phyloP scores from a whole-genome alignment of 2,888 invertebrate genomes.

The Drosophila ustulata region DNA sequence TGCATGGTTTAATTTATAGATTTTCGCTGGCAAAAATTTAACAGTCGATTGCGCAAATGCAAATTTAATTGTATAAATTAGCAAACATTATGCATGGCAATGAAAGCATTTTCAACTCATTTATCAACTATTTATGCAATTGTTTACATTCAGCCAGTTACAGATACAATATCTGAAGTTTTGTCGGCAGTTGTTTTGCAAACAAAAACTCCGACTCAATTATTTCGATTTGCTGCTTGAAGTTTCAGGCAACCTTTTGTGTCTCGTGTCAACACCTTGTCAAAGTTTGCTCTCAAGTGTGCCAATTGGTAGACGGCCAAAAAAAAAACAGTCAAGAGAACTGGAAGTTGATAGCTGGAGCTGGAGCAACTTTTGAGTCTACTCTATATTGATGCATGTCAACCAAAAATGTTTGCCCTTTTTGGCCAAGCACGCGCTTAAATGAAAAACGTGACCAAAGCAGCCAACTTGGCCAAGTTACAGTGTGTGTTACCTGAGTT shows the following conservation, averaged over 20 bases:
- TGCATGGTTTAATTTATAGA: conserved; percentile 9
- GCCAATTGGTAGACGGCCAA: conserved; percentile 44
- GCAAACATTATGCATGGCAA: conserved; percentile 3
- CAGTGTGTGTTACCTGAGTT: conserved; percentile 29
- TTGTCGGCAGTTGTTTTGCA: conserved; percentile 3
- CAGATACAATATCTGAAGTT: not conserved
- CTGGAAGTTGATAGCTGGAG: not conserved
- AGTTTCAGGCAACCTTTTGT: conserved; percentile 7
- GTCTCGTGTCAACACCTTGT: conserved; percentile 65
- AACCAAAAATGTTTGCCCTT: conserved; percentile 57
- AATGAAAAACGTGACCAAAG: conserved; percentile 70
- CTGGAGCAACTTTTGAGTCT: conserved; percentile 1
- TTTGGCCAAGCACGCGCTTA: conserved; percentile 56
- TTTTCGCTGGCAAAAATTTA: conserved; percentile 25
- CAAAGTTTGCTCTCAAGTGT: conserved; percentile 58
- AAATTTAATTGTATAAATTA: conserved; percentile 52
- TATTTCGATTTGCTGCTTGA: conserved; percentile 22
- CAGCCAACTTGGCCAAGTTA: conserved; percentile 30
- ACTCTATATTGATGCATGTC: conserved; percentile 62
- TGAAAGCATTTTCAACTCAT: not conserved
- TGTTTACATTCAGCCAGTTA: not conserved
- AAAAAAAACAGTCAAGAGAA: not conserved
- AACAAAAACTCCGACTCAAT: conserved; percentile 19
- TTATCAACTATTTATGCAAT: conserved; percentile 12
- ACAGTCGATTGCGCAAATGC: conserved; percentile 47